Conservation (phyloP, 2,797 vertebrate species). For the Podarcis lilfordi region DNA sequence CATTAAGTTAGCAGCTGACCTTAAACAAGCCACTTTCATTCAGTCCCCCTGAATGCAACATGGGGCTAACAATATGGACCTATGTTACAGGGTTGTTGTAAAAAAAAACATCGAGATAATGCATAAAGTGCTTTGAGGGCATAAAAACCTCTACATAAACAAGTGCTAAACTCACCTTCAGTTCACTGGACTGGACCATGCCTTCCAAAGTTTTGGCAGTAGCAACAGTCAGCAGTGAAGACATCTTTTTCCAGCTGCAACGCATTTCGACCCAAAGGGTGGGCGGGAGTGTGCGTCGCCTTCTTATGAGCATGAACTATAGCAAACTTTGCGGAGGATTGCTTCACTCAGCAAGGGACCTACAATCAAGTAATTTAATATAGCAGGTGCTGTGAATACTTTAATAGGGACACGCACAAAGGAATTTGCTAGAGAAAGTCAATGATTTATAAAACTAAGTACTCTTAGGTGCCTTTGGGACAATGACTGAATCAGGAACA, state of each 20-base stretch:
- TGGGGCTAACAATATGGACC: no score
- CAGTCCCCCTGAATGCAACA: not conserved
- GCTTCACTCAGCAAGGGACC: not conserved
- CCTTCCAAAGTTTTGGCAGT: not conserved
- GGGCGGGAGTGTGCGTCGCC: not conserved
- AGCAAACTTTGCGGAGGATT: not conserved
- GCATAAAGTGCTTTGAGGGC: not conserved
- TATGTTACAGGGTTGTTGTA: not conserved
- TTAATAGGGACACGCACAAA: constrained; percentile 14
- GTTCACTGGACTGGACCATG: not conserved
- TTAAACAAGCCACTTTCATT: not conserved
- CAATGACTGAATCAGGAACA: not conserved
- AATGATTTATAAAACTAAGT: constrained; percentile 10
- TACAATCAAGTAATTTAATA: constrained; percentile 6
- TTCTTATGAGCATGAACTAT: not conserved
- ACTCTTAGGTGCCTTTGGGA: not conserved
- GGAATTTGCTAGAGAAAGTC: not conserved
- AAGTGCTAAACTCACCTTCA: not conserved
- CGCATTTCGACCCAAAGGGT: not conserved
- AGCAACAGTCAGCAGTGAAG: not conserved
- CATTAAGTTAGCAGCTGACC: not conserved
- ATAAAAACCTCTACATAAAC: not conserved
- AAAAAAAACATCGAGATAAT: not conserved
- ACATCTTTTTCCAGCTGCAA: not conserved
- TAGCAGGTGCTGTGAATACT: not conserved